These are phyloP conservation scores for Oriolus oriolus DNA, from an alignment of 2,113 vertebrate species.

Conservation along the genomic window DNA sequence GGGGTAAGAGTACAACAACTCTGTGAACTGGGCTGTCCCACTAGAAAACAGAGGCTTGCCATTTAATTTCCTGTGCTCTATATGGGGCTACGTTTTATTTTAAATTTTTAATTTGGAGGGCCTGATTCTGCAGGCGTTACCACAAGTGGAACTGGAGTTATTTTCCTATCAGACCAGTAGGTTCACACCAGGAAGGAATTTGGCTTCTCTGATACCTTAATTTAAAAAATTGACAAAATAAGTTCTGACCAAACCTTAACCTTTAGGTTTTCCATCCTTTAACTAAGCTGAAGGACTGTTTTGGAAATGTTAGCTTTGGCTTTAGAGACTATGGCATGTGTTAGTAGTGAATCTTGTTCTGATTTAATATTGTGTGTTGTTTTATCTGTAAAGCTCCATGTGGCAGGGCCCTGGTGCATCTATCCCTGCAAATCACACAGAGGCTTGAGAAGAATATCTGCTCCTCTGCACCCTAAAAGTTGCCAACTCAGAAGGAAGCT, in stretches of 20 bases:
- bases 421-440: not conserved
- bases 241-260: not conserved
- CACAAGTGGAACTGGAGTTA: not conserved
- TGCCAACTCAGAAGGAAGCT: not conserved
- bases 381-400: conserved; percentile 13
- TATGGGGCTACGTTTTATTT: not conserved
- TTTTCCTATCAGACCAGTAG: not conserved
- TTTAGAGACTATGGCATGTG: not conserved
- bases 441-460: not conserved
- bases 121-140: not conserved
- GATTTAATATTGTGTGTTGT: not conserved
- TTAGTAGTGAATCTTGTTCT: conserved; percentile 16
- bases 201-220: not conserved
- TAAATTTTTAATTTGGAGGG: not conserved
- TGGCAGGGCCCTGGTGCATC: not conserved
- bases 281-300: not conserved
- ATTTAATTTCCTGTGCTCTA: conserved; percentile 37
- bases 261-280: not conserved
- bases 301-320: conserved; percentile 19
- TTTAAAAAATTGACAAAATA: not conserved
- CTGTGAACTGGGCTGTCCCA: not conserved
- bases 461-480: not conserved
- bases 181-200: not conserved
- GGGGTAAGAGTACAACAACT: not conserved
- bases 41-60: not conserved